Evolutionary conservation across 2,888 invertebrate genomes (phyloP).

Genomic region (Archaeoteleia sp.): DNA sequence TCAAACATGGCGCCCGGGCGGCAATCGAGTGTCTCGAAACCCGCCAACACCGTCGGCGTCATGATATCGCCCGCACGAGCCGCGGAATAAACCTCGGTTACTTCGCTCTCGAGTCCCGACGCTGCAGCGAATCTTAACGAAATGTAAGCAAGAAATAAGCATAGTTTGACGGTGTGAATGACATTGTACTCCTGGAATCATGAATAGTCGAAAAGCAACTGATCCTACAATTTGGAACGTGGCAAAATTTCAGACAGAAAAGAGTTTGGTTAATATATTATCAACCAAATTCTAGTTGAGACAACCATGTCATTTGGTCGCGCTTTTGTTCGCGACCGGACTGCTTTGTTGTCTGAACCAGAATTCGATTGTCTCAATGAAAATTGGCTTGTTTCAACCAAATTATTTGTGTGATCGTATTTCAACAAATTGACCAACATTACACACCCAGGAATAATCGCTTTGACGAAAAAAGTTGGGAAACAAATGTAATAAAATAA

Average conservation of each 20-base stretch:
- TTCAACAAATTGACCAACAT: no score
- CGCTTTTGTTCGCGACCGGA: no score
- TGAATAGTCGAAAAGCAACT: slow-evolving; percentile 43
- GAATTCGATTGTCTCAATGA: no score
- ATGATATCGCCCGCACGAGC: slow-evolving; percentile 57
- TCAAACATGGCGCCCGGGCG: slow-evolving; percentile 70
- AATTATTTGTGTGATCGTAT: no score
- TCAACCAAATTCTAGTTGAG: no score
- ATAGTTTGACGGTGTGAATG: slow-evolving; percentile 26
- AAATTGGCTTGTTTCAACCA: no score
- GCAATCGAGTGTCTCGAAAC: slow-evolving; percentile 67
- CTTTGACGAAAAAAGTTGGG: no score
- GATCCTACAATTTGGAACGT: slow-evolving; percentile 39
- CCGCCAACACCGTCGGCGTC: slow-evolving; percentile 65
- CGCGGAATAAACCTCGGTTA: slow-evolving; percentile 58
- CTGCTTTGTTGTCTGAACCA: no score
- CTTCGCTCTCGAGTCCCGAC: slow-evolving; percentile 45
- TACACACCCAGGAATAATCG: no score
- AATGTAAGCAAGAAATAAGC: slow-evolving; percentile 44
- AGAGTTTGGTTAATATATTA: no score
- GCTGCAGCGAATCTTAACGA: slow-evolving; percentile 39
- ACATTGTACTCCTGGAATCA: slow-evolving; percentile 26
- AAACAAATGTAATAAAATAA: no score
- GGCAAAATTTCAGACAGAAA: slow-evolving; percentile 43
- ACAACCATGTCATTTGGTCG: no score